Percentiles rank a stretch among this genome's conserved stretches.
Conservation (phyloP, 2,113 vertebrate species). For the Brevimyrus niger region DNA sequence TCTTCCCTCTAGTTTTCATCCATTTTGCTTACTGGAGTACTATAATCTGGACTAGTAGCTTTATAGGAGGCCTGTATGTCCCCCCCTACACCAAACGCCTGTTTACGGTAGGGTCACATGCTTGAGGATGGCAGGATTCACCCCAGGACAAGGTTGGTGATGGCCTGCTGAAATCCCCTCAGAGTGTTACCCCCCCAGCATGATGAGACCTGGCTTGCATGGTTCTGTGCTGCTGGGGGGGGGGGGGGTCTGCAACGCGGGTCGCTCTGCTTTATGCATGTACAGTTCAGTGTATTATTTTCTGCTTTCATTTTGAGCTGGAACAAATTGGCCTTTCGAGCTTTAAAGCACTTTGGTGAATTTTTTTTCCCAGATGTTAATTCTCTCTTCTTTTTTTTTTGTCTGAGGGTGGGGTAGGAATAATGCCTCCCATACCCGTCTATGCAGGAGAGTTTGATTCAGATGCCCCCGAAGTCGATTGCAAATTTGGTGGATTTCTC, state of each 20-base stretch:
- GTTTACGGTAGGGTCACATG: slow-evolving; percentile 1
- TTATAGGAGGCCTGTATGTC: neutral
- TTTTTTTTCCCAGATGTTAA: neutral
- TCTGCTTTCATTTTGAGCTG: slow-evolving; percentile 17
- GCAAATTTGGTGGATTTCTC: neutral
- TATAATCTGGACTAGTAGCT: neutral
- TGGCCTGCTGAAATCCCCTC: neutral
- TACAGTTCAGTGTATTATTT: neutral
- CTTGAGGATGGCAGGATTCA: neutral
- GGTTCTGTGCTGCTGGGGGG: slow-evolving; percentile 24
- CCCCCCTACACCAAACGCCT: neutral
- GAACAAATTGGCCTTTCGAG: neutral
- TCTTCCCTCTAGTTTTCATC: neutral
- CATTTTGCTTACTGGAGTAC: neutral
- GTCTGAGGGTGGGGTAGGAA: neutral
- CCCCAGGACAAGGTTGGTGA: neutral
- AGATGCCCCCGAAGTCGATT: neutral
- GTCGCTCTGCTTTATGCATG: neutral
- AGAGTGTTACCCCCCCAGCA: slow-evolving; percentile 21
- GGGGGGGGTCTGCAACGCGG: neutral
- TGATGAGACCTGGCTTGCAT: slow-evolving; percentile 34
- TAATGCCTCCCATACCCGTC: neutral
- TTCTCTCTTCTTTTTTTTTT: neutral
- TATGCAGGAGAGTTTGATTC: neutral
- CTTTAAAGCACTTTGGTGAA: neutral